These are phyloP conservation scores for Torymus tubicola DNA, from an alignment of 2,888 invertebrate species.

Conservation along the genomic window DNA sequence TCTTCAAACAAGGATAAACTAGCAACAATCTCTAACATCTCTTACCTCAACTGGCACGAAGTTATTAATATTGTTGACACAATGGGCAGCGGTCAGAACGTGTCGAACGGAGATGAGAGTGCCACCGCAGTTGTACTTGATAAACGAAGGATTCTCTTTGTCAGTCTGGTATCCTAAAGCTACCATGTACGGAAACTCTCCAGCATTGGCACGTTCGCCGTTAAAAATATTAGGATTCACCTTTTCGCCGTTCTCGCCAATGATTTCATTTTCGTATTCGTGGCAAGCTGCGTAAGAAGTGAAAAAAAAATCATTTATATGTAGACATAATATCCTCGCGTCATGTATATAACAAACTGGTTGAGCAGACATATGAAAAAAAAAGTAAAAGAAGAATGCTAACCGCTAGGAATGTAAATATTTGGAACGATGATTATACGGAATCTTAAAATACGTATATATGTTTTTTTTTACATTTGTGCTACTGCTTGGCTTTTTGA, in stretches of 20 bases:
- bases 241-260: slow-evolving; percentile 9
- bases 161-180: slow-evolving; percentile 67
- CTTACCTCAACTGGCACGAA: slow-evolving; percentile 67
- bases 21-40: too few relatives aligned
- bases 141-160: slow-evolving; percentile 38
- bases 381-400: too few relatives aligned
- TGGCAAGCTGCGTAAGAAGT: slow-evolving; percentile 65
- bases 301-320: too few relatives aligned
- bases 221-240: slow-evolving; percentile 60
- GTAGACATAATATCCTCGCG: too few relatives aligned
- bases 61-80: slow-evolving; percentile 67
- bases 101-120: slow-evolving; percentile 67
- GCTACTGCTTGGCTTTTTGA: too few relatives aligned
- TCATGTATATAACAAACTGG: too few relatives aligned
- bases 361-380: too few relatives aligned
- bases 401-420: too few relatives aligned
- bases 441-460: too few relatives aligned
- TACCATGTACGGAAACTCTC: slow-evolving; percentile 70
- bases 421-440: too few relatives aligned
- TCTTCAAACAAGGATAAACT: too few relatives aligned
- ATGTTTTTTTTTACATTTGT: too few relatives aligned
- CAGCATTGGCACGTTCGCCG: slow-evolving; percentile 61
- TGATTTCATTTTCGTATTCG: slow-evolving; percentile 65
- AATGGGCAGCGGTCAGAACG: slow-evolving; percentile 72
- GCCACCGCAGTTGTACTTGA: slow-evolving; percentile 69